A percentile compares a stretch with the other conserved stretches of the same genome.
Conservation (phyloP, 2,797 vertebrate species). For the Meda fulgida region DNA sequence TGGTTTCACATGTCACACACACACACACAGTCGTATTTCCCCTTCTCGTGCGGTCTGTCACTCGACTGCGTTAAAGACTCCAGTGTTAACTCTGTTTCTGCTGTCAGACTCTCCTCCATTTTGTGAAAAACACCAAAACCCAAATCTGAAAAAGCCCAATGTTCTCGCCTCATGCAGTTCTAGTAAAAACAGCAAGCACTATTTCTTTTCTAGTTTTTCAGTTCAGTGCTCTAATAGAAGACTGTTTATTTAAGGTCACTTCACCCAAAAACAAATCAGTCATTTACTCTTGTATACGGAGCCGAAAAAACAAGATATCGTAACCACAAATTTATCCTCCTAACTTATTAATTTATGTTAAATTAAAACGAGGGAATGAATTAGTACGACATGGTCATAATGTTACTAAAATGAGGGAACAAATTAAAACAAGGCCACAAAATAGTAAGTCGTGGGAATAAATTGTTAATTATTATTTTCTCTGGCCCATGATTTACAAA, state of each 20-base stretch:
- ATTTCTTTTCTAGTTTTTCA: background rate
- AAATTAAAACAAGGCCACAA: background rate
- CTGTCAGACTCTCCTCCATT: constrained; percentile 65
- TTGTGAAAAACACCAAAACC: constrained; percentile 6
- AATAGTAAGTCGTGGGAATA: background rate
- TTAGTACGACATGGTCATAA: background rate
- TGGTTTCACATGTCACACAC: background rate
- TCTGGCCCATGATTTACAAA: background rate
- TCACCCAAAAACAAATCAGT: background rate
- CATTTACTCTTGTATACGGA: background rate
- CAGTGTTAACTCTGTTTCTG: constrained; percentile 60
- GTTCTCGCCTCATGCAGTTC: background rate
- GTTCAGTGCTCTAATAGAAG: background rate
- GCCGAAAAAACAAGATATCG: background rate
- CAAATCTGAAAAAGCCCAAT: constrained; percentile 5
- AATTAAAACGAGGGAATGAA: background rate
- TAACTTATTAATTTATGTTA: background rate
- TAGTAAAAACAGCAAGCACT: background rate
- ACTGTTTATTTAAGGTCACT: background rate
- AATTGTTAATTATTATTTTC: background rate
- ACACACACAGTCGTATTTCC: background rate
- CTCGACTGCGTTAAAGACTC: constrained; percentile 49
- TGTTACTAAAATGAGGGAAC: background rate
- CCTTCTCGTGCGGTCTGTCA: constrained; percentile 27
- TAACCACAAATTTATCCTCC: background rate